These are phyloP conservation scores for Riparia riparia DNA, from an alignment of 2,113 vertebrate species.

Conservation along the genomic window DNA sequence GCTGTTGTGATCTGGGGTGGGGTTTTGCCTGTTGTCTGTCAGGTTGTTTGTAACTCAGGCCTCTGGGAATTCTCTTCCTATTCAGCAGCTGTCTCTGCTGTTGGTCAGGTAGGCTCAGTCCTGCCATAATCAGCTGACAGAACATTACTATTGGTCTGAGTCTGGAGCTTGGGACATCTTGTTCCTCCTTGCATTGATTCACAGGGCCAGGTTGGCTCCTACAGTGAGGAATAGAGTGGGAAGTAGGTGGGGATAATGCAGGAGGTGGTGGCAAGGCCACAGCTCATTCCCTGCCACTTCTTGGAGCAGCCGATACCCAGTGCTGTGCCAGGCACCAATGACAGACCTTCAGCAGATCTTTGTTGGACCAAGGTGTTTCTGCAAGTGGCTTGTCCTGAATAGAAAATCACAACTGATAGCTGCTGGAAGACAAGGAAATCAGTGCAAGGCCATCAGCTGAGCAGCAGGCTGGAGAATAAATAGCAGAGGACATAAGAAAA, in stretches of 20 bases:
- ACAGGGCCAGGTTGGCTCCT: rapidly evolving
- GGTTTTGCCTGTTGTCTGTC: neutral
- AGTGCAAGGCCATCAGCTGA: neutral
- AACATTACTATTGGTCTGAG: neutral
- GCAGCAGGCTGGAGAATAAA: neutral
- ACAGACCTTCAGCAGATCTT: neutral
- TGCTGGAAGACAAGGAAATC: neutral
- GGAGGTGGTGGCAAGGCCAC: neutral
- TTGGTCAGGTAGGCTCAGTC: neutral
- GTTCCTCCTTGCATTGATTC: neutral
- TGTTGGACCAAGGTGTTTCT: too few species aligned
- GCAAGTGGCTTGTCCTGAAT: neutral
- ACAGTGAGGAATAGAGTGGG: neutral
- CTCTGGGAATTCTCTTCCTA: neutral
- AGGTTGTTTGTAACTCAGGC: neutral
- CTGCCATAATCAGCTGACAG: neutral
- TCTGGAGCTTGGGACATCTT: neutral
- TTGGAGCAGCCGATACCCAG: neutral
- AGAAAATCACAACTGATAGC: neutral
- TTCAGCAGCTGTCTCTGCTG: neutral
- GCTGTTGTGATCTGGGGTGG: too few species aligned
- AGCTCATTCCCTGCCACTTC: neutral
- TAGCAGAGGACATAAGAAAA: neutral
- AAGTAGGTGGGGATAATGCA: neutral
- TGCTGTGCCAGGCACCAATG: neutral